These are phyloP conservation scores for Rhinoderma darwinii DNA, from an alignment of 2,113 vertebrate genomes.

Conservation along the genomic window DNA sequence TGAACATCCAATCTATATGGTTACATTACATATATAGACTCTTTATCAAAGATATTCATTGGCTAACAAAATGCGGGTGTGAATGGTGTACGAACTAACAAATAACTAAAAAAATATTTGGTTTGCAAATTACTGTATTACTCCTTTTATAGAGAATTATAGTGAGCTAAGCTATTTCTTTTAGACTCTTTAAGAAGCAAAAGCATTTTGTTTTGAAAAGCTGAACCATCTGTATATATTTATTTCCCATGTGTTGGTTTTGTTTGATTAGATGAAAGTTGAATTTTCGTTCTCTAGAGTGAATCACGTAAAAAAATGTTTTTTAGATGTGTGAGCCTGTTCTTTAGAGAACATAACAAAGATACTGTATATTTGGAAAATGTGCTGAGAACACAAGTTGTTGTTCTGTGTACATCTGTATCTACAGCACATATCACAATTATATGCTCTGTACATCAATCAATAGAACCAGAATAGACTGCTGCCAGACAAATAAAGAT, in stretches of 20 bases:
- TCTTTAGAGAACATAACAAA: slow-evolving; percentile 13
- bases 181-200: slow-evolving; percentile 19
- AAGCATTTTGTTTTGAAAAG: slow-evolving; percentile 27
- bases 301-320: slow-evolving; percentile 10
- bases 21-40: neutral
- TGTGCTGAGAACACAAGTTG: slow-evolving; percentile 30
- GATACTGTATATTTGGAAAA: neutral
- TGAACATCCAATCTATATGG: neutral
- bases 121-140: slow-evolving; percentile 1
- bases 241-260: slow-evolving; percentile 23
- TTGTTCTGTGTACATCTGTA: slow-evolving; percentile 3
- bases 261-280: slow-evolving; percentile 47
- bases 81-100: neutral
- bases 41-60: neutral
- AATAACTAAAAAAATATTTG: neutral
- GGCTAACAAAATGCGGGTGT: neutral
- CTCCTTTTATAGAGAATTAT: slow-evolving; percentile 11
- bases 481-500: neutral
- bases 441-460: neutral
- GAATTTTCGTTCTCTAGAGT: slow-evolving; percentile 13
- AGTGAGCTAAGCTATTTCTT: slow-evolving; percentile 12
- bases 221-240: slow-evolving; percentile 44
- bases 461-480: neutral
- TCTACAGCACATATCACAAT: neutral
- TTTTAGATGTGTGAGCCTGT: neutral